Conservation (phyloP, 2,888 invertebrate species). For the Pelosia muscerda region DNA sequence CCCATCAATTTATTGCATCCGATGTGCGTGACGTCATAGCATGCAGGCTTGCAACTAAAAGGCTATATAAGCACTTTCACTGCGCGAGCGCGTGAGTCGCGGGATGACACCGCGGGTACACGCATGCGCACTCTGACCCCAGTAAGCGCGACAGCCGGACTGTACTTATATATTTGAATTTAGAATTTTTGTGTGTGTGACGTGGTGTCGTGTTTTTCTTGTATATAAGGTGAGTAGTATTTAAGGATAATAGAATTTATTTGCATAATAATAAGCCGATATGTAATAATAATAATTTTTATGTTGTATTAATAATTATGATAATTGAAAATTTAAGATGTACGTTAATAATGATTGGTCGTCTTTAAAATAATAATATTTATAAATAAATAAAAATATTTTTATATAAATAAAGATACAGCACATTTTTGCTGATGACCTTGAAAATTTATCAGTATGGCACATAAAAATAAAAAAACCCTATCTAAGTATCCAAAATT, state of each 20-base stretch:
- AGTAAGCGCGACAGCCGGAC: constrained; percentile 61
- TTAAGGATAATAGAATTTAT: background rate
- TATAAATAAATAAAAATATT: too few relatives aligned
- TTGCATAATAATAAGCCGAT: too few relatives aligned
- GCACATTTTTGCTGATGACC: background rate
- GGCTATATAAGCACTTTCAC: constrained; percentile 86
- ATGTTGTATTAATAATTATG: background rate
- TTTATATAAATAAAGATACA: too few relatives aligned
- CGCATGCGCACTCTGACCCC: constrained; percentile 83
- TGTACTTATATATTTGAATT: constrained; percentile 40
- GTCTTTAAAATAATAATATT: background rate
- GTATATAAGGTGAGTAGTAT: constrained; percentile 74
- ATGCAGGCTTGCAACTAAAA: constrained; percentile 69
- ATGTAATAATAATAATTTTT: background rate
- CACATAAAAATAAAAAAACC: too few relatives aligned
- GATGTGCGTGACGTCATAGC: constrained; percentile 65
- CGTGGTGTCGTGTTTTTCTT: constrained; percentile 73
- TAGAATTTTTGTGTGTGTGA: constrained; percentile 68
- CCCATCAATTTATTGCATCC: constrained; percentile 57
- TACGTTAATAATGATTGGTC: background rate
- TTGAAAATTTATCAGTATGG: too few relatives aligned
- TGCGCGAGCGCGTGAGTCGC: constrained; percentile 75
- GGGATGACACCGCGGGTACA: constrained; percentile 66
- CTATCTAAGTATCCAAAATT: too few relatives aligned
- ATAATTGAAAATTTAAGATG: background rate